Evolutionary conservation across 2,797 vertebrate species (phyloP).

Genomic region (Staurois parvus): DNA sequence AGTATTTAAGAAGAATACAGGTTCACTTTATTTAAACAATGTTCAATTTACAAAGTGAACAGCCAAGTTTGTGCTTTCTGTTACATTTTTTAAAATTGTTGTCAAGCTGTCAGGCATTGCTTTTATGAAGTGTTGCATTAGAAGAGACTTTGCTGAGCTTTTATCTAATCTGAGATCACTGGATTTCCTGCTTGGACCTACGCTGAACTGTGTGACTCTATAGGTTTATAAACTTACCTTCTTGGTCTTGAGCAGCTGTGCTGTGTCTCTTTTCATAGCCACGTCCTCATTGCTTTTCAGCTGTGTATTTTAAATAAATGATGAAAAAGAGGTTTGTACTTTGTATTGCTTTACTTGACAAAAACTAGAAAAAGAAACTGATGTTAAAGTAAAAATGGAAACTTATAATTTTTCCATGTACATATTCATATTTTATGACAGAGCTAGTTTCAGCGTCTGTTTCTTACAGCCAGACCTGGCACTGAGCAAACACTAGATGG

Average conservation of each 20-base stretch:
- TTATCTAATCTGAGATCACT: background rate
- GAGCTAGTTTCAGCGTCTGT: background rate
- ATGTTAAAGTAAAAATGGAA: background rate
- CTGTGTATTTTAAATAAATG: background rate
- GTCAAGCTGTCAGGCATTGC: too few species aligned
- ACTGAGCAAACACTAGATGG: slow-evolving; percentile 19
- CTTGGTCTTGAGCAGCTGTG: background rate
- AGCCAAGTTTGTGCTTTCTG: too few species aligned
- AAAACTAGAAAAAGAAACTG: background rate
- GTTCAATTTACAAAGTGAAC: too few species aligned
- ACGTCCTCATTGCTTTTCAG: background rate
- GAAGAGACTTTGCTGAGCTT: background rate
- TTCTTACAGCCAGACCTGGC: too few species aligned
- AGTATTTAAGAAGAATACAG: too few species aligned
- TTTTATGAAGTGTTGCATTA: too few species aligned
- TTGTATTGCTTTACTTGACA: background rate
- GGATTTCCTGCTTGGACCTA: too few species aligned
- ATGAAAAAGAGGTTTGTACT: background rate
- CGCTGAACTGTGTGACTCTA: too few species aligned
- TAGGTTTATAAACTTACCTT: too few species aligned
- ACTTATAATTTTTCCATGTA: background rate
- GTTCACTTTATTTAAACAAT: too few species aligned
- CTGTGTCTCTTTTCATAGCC: background rate
- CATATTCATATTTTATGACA: background rate
- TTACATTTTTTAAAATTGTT: too few species aligned